phyloP scores from a whole-genome alignment of 2,113 vertebrate species.

The Phylloscopus trochiloides region DNA sequence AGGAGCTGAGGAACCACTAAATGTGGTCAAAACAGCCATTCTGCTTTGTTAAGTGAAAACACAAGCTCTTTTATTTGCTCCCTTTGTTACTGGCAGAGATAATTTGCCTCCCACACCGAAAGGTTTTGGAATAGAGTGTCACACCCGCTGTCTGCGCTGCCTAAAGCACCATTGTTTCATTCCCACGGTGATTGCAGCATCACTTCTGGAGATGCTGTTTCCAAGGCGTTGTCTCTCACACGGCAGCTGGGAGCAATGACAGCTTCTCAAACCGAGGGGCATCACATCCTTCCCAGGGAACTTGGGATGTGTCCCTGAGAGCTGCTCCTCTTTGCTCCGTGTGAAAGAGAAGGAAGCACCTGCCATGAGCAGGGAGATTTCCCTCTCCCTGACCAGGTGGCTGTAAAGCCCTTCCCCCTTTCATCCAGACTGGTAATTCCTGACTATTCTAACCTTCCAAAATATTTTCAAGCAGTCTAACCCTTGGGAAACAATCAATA shows the following conservation, averaged over 20 bases:
- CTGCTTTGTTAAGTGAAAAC: neutral
- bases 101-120: conserved; percentile 26
- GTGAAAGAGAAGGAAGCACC: neutral
- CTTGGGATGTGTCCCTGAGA: neutral
- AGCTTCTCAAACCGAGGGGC: neutral
- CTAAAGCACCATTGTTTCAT: neutral
- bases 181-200: neutral
- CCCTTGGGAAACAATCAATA: neutral
- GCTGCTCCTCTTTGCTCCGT: neutral
- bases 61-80: conserved; percentile 15
- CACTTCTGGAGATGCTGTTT: neutral
- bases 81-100: conserved; percentile 8
- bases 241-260: neutral
- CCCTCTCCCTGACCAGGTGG: neutral
- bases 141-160: neutral
- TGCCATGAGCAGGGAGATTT: neutral
- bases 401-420: neutral
- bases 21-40: neutral
- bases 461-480: neutral
- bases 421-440: neutral
- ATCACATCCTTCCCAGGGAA: neutral
- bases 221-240: neutral
- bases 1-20: neutral
- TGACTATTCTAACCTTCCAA: neutral
- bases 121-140: neutral